Base-by-base conservation (phyloP, 2,113 vertebrate genomes). In the Verasper variegatus region DNA sequence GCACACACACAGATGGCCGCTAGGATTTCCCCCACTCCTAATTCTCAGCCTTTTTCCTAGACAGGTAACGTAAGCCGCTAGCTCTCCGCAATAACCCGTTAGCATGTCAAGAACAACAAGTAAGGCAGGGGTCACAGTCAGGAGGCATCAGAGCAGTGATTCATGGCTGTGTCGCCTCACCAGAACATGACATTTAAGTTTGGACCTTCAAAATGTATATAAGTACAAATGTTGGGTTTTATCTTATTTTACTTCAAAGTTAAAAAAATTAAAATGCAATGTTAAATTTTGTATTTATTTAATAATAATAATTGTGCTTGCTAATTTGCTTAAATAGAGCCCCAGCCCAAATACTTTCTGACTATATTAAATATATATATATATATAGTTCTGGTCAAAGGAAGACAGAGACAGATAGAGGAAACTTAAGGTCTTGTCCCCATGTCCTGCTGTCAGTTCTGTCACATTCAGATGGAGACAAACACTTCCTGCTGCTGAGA, bases 401-500 rank as follows among this genome's bases (percentile, higher is more conserved):
- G 18, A 18, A 51, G 47, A 51, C 5, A 51, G 47, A 51, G 47
- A 51, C 4, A 51, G 47, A 51, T 4, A 51, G 17, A 51, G 47
- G 47, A 51, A 6, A 51, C 47, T 51, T 20, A 20, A 51, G 69
- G 78, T 71, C 71, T 42, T 13, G 67, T 81, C 88, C 74, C 20
- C 45, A 42, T 52, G 69, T 88, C 81, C 83, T 79, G 77, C 78
- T 85, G 84, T 81, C 77, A 65, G 67, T n/a, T n/a, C 51, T 54
- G 51, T 54, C 51, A 54, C 51, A 20, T 20, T 81, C 42, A 54
- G 55, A 89, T 82, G 52, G 76, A 70, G 71, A 87, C 75, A 71
- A 73, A 65, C 75, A 68, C 78, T 87, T 90, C 86, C 89, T 84
- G 78, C 66, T 77, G 75, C 68, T 75, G 67, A 74, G 68, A 56